These are phyloP conservation scores for Caenorhabditis wallacei DNA, from an alignment of 2,888 invertebrate genomes.

Conservation along the genomic window DNA sequence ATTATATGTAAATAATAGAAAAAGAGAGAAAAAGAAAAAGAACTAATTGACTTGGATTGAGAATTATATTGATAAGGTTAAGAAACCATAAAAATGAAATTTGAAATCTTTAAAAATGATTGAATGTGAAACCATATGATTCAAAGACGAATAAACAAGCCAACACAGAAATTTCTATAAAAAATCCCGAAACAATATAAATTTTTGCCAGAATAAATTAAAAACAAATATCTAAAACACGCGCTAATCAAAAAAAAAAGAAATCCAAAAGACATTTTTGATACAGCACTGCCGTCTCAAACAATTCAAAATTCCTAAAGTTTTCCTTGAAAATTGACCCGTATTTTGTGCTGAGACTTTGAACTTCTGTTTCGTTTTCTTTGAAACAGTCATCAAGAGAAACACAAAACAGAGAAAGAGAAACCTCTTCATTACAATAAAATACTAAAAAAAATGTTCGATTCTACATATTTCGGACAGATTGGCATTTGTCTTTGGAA, in stretches of 20 bases:
- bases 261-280: background rate
- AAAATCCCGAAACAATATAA: too few species aligned
- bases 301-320: background rate
- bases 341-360: background rate
- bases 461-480: too few species aligned
- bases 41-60: background rate
- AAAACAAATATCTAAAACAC: too few species aligned
- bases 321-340: conserved; percentile 2
- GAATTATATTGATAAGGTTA: background rate
- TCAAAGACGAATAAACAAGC: too few species aligned
- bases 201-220: too few species aligned
- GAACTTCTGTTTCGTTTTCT: too few species aligned
- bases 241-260: too few species aligned
- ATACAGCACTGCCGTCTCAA: background rate
- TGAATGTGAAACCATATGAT: too few species aligned
- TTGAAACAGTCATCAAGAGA: too few species aligned
- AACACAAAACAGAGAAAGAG: background rate
- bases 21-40: background rate
- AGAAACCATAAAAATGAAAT: background rate
- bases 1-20: background rate
- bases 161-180: too few species aligned
- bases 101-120: too few species aligned
- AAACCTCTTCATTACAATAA: background rate
- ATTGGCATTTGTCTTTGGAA: background rate
- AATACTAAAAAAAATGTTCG: too few species aligned